phyloP scores from a whole-genome alignment of 2,797 vertebrate species.

The Chiroxiphia lanceolata region DNA sequence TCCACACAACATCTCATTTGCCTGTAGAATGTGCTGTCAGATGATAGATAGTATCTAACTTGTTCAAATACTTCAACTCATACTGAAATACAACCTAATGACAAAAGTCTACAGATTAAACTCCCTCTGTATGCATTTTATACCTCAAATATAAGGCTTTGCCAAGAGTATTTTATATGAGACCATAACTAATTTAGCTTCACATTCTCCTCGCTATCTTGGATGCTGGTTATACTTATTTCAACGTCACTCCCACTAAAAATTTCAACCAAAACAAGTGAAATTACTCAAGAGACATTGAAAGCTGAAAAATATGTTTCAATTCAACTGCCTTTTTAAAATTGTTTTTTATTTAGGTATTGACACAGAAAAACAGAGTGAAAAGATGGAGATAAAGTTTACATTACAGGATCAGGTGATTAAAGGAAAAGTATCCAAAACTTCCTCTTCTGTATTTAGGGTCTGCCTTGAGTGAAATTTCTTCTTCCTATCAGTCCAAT shows the following conservation, averaged over 20 bases:
- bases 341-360: background rate
- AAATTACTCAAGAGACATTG: background rate
- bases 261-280: background rate
- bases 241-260: background rate
- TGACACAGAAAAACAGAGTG: background rate
- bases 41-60: background rate
- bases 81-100: constrained; percentile 3
- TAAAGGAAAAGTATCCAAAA: background rate
- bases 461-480: background rate
- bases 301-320: background rate
- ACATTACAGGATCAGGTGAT: background rate
- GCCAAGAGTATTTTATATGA: background rate
- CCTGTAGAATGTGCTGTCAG: background rate
- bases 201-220: background rate
- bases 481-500: background rate
- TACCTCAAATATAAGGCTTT: background rate
- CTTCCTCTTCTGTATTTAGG: rapidly evolving
- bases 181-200: background rate
- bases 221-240: background rate
- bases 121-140: background rate
- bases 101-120: background rate
- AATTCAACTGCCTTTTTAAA: background rate
- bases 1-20: background rate
- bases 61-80: background rate
- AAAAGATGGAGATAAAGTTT: background rate